Evolutionary conservation across 2,113 vertebrate species (phyloP).

Genomic region (Cololabis saira): DNA sequence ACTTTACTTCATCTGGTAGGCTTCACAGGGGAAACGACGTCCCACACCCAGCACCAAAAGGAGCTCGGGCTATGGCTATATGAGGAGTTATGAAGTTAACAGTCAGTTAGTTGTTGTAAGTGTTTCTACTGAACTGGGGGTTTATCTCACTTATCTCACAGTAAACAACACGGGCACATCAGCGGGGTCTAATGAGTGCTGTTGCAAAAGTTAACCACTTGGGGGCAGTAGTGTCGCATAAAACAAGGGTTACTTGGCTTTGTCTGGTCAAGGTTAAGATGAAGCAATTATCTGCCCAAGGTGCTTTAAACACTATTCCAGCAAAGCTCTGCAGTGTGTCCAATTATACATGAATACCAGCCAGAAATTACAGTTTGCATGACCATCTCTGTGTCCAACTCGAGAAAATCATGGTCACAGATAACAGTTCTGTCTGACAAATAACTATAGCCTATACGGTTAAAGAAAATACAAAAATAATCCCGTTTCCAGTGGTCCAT

Average conservation of each 20-base stretch:
- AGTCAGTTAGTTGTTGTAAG: constrained; percentile 61
- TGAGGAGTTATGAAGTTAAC: constrained; percentile 58
- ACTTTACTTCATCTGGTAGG: constrained; percentile 2
- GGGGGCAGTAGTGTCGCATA: constrained; percentile 50
- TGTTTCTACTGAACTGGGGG: constrained; percentile 24
- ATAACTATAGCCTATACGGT: not conserved
- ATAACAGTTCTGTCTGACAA: constrained; percentile 1
- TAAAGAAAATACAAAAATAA: not conserved
- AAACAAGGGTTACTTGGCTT: constrained; percentile 8
- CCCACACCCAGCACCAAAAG: constrained; percentile 1
- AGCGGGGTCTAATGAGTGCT: constrained; percentile 12
- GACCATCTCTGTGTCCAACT: not conserved
- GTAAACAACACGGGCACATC: not conserved
- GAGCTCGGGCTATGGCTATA: constrained; percentile 49
- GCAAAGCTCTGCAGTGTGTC: constrained; percentile 1
- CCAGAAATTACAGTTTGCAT: not conserved
- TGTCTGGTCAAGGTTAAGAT: constrained; percentile 66
- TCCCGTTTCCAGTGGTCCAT: not conserved
- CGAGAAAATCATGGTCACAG: not conserved
- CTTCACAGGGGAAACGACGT: not conserved
- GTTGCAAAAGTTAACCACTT: constrained; percentile 43
- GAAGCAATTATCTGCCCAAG: constrained; percentile 34
- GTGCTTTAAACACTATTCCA: constrained; percentile 30
- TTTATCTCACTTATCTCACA: constrained; percentile 9
- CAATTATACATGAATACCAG: constrained; percentile 8